Percentiles rank a stretch among this genome's conserved stretches.
Evolutionary conservation across 1,140 invertebrate species (phyloP).

Genomic region (Cephus cinctus): DNA sequence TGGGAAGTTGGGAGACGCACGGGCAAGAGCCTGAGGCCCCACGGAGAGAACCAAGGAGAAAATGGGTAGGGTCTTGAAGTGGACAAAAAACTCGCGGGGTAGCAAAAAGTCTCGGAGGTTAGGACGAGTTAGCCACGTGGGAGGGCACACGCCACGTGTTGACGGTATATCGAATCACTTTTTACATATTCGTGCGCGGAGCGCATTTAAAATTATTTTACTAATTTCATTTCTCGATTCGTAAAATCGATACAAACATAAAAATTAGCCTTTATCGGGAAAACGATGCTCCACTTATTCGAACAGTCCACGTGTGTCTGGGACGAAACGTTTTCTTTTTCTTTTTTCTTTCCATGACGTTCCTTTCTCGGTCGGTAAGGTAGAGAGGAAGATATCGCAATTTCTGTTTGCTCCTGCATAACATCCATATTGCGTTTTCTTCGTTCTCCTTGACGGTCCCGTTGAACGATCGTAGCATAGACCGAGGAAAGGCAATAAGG

Average conservation of each 20-base stretch:
- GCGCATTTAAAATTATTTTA: not conserved
- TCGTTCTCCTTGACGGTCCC: not conserved
- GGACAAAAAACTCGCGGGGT: slow-evolving; percentile 1
- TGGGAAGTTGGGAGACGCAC: not conserved
- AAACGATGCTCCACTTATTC: too few relatives aligned
- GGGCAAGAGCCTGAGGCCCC: not conserved
- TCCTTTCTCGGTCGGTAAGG: too few relatives aligned
- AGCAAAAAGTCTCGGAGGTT: slow-evolving; percentile 2
- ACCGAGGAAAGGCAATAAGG: slow-evolving; percentile 28
- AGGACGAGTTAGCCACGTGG: not conserved
- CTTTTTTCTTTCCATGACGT: not conserved
- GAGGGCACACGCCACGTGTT: slow-evolving; percentile 5
- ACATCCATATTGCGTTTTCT: too few relatives aligned
- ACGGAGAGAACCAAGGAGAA: not conserved
- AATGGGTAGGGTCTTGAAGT: not conserved
- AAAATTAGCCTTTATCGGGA: too few relatives aligned
- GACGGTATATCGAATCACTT: not conserved
- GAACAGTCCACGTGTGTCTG: too few relatives aligned
- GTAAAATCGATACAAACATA: too few relatives aligned
- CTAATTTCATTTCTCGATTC: not conserved
- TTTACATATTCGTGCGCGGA: not conserved
- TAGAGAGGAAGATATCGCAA: too few relatives aligned
- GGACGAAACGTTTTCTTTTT: slow-evolving; percentile 4
- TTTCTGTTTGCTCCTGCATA: too few relatives aligned
- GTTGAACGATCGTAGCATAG: too few relatives aligned